These are phyloP conservation scores for Bovichtus variegatus DNA, from an alignment of 2,797 vertebrate species.

Conservation along the genomic window DNA sequence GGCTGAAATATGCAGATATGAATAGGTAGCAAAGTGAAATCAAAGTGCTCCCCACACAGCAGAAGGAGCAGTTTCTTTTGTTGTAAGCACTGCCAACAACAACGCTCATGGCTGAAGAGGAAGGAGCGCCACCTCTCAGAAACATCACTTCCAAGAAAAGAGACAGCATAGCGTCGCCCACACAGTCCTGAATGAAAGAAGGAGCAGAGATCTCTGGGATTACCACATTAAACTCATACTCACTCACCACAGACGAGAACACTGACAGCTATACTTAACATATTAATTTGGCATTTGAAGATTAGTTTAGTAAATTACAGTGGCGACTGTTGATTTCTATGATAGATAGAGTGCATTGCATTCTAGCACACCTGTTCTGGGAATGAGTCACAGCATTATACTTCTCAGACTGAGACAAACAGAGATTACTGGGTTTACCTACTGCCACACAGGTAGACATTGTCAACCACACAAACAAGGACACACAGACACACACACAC, in stretches of 20 bases:
- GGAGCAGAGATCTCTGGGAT: constrained; percentile 52
- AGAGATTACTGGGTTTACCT: constrained; percentile 79
- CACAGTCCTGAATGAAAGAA: constrained; percentile 49
- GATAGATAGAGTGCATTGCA: constrained; percentile 70
- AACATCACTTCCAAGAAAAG: background rate
- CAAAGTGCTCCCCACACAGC: background rate
- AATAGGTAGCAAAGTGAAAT: background rate
- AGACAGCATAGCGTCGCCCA: constrained; percentile 28
- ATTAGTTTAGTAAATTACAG: constrained; percentile 71
- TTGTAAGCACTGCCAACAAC: constrained; percentile 28
- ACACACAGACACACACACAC: constrained; percentile 51
- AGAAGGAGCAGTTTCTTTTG: constrained; percentile 11
- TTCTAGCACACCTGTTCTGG: constrained; percentile 64
- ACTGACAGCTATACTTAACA: constrained; percentile 69
- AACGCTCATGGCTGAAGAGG: constrained; percentile 9
- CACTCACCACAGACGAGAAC: constrained; percentile 57
- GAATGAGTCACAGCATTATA: constrained; percentile 80
- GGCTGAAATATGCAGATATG: background rate
- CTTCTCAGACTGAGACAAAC: constrained; percentile 82
- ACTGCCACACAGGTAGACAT: constrained; percentile 80
- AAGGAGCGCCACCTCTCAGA: constrained; percentile 31
- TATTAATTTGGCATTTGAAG: constrained; percentile 80
- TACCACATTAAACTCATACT: constrained; percentile 54
- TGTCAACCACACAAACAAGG: constrained; percentile 61
- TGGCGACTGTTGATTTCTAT: constrained; percentile 69